phyloP scores from a whole-genome alignment of 2,797 vertebrate species.

The Erethizon dorsatum region DNA sequence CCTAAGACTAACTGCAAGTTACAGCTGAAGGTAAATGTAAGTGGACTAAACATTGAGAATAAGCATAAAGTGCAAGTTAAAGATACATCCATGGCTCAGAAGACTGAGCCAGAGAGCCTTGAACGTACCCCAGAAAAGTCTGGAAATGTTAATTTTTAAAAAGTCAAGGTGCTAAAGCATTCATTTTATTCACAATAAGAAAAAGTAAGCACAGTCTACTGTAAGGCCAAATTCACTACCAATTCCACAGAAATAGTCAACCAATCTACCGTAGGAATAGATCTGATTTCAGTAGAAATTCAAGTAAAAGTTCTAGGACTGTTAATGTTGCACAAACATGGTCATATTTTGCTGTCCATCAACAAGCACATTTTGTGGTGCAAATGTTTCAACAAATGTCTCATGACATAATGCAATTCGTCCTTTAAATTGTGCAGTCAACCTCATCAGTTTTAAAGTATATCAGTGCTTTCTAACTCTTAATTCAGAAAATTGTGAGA shows the following conservation, averaged over 20 bases:
- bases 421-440: background rate
- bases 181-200: conserved; percentile 12
- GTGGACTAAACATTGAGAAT: background rate
- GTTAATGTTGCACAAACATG: background rate
- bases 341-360: background rate
- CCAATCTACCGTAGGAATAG: background rate
- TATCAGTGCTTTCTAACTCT: background rate
- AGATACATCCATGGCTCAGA: background rate
- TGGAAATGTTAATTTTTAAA: background rate
- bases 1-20: conserved; percentile 27
- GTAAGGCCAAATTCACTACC: background rate
- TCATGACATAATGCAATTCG: background rate
- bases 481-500: conserved; percentile 4
- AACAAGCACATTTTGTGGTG: background rate
- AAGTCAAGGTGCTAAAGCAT: background rate
- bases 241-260: conserved; percentile 4
- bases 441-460: background rate
- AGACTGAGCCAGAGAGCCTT: background rate
- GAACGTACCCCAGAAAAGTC: background rate
- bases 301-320: background rate
- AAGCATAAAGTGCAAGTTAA: background rate
- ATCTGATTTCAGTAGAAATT: background rate
- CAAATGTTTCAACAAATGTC: conserved; percentile 10
- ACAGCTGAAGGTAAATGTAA: conserved; percentile 36
- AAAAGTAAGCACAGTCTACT: background rate